Conservation (phyloP, 2,797 vertebrate genomes). For the Mycteria americana region DNA sequence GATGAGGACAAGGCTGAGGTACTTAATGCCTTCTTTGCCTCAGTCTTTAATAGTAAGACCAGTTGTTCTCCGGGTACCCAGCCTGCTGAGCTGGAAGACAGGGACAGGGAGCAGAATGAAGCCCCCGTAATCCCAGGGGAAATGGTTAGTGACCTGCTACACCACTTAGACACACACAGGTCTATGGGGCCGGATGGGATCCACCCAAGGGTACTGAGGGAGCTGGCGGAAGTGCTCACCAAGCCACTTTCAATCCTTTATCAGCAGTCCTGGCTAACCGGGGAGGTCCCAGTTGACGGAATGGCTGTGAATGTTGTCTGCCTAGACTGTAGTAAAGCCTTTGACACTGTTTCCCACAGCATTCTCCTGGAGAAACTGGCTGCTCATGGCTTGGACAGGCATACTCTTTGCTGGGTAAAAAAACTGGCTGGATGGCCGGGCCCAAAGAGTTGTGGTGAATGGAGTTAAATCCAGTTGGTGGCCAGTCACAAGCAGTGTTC, state of each 20-base stretch:
- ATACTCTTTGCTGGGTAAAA: not conserved
- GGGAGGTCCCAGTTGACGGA: not conserved
- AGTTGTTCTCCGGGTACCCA: not conserved
- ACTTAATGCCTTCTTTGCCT: not conserved
- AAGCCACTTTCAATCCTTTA: not conserved
- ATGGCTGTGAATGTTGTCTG: not conserved
- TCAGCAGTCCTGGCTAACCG: not conserved
- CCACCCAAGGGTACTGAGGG: not conserved
- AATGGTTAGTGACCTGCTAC: not conserved
- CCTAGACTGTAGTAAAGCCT: not conserved
- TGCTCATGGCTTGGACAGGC: not conserved
- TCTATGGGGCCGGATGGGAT: not conserved
- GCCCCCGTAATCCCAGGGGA: not conserved
- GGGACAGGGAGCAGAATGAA: not conserved
- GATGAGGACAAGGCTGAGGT: not conserved
- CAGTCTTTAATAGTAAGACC: not conserved
- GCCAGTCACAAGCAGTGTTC: not conserved
- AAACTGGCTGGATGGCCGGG: not conserved
- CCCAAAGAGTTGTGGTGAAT: not conserved
- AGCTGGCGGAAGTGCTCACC: not conserved
- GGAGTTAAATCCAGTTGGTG: too few species aligned
- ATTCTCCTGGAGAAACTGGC: not conserved
- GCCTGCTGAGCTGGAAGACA: not conserved
- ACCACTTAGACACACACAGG: not conserved
- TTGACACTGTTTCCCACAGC: too few species aligned